Conservation (phyloP, 2,797 vertebrate species). For the Acomys russatus region DNA sequence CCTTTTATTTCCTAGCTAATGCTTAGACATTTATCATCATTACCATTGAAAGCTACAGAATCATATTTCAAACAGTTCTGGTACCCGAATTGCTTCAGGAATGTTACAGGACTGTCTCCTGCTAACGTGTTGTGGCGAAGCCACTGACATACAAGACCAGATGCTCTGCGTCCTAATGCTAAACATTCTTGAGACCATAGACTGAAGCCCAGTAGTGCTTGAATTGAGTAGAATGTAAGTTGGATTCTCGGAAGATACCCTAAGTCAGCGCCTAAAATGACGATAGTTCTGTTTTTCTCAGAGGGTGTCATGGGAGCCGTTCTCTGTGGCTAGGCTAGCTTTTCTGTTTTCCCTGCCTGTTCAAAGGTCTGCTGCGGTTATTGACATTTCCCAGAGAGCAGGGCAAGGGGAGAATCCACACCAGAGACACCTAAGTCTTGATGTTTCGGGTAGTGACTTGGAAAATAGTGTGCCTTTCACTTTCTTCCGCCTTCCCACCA, state of each 20-base stretch:
- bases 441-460: constrained; percentile 1
- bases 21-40: constrained; percentile 11
- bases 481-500: not conserved
- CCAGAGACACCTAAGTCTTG: not conserved
- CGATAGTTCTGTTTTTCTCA: constrained; percentile 13
- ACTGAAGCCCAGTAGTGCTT: constrained; percentile 31
- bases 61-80: constrained; percentile 47
- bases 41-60: constrained; percentile 18
- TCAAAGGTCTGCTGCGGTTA: not conserved
- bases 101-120: constrained; percentile 22
- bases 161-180: constrained; percentile 11
- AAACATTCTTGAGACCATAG: constrained; percentile 32
- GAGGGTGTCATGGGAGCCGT: not conserved
- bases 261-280: constrained; percentile 12
- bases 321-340: not conserved
- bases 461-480: not conserved
- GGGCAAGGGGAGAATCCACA: not conserved
- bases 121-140: not conserved
- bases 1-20: not conserved
- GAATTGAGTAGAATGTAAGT: constrained; percentile 18
- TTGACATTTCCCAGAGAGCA: constrained; percentile 4
- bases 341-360: not conserved
- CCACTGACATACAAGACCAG: not conserved
- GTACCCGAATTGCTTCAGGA: not conserved
- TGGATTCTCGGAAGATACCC: not conserved